A percentile compares a stretch with the other conserved stretches of the same genome.
phyloP scores from a whole-genome alignment of 1,140 invertebrate species.

The Rhopalosiphum maidis region DNA sequence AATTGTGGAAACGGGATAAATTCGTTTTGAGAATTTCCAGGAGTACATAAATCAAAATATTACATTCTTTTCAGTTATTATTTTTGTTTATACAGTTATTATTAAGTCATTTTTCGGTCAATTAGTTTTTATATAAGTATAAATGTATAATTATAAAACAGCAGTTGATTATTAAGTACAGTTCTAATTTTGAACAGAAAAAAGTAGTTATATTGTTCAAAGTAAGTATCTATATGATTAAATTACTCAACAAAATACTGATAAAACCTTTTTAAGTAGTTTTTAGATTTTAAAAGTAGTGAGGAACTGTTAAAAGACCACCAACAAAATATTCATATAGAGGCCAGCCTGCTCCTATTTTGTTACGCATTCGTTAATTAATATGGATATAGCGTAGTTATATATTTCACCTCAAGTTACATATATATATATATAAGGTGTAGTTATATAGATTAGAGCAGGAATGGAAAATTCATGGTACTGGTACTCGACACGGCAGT shows the following conservation, averaged over 20 bases:
- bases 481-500: no score
- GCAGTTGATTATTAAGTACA: no score
- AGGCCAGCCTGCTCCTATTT: background rate
- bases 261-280: background rate
- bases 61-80: background rate
- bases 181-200: no score
- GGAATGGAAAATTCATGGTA: no score
- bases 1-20: background rate
- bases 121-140: background rate
- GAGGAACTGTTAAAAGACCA: background rate
- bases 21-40: no score
- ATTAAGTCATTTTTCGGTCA: background rate
- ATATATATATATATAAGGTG: background rate
- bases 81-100: background rate
- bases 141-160: background rate
- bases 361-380: background rate
- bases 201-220: background rate
- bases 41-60: background rate
- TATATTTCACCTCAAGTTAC: background rate
- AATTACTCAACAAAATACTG: background rate
- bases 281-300: background rate
- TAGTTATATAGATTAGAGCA: no score
- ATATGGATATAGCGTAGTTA: background rate
- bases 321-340: background rate
- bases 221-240: background rate